Conservation (phyloP, 2,797 vertebrate species). For the Alcedo atthis region DNA sequence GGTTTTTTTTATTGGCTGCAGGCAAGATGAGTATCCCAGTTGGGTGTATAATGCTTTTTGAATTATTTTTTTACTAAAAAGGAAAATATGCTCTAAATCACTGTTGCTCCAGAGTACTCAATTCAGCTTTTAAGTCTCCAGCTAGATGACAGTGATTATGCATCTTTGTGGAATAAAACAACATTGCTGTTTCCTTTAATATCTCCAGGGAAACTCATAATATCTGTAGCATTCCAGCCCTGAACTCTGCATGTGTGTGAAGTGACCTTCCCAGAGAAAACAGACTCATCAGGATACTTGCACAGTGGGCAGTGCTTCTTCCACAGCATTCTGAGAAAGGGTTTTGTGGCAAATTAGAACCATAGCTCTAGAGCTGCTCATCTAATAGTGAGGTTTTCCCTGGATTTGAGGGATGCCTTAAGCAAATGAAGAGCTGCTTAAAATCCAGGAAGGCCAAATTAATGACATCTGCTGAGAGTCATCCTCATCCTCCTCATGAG, state of each 20-base stretch:
- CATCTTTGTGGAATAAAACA: background rate
- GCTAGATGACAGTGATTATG: background rate
- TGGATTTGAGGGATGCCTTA: background rate
- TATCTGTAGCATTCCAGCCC: too few species aligned
- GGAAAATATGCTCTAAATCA: background rate
- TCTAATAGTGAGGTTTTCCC: background rate
- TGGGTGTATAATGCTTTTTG: background rate
- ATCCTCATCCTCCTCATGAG: background rate
- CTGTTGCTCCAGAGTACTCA: background rate
- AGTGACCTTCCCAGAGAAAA: background rate
- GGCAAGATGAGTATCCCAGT: background rate
- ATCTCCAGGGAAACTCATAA: too few species aligned
- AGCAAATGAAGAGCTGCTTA: background rate
- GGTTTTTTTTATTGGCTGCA: background rate
- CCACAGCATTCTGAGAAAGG: too few species aligned
- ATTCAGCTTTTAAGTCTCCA: background rate
- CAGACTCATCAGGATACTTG: background rate
- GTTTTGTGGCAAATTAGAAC: too few species aligned
- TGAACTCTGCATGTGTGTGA: too few species aligned
- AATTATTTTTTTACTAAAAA: background rate
- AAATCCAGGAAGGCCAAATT: background rate
- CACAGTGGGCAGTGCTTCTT: too few species aligned
- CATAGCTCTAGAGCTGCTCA: too few species aligned
- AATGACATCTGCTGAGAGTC: background rate
- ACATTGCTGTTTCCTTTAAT: too few species aligned